These are phyloP conservation scores for Oncorhynchus mykiss DNA, from an alignment of 2,113 vertebrate genomes.

Conservation along the genomic window DNA sequence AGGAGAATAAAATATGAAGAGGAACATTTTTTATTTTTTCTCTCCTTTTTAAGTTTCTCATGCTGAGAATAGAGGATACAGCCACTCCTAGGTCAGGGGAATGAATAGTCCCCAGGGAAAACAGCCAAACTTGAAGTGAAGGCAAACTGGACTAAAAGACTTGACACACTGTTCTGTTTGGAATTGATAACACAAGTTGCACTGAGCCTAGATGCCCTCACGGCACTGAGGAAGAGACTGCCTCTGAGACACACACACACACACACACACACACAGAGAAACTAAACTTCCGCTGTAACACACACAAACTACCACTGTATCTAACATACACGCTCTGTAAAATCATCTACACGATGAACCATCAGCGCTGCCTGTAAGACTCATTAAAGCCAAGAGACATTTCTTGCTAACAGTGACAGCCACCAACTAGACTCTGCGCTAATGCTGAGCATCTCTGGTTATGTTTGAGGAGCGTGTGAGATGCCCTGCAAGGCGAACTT, in stretches of 20 bases:
- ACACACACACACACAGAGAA: not conserved
- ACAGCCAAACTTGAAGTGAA: constrained; percentile 7
- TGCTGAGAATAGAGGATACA: constrained; percentile 26
- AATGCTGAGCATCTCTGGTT: not conserved
- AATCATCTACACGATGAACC: not conserved
- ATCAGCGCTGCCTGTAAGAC: not conserved
- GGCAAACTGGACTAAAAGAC: constrained; percentile 6
- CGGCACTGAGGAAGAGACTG: not conserved
- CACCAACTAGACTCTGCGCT: not conserved
- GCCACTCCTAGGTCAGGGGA: constrained; percentile 15
- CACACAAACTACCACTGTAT: not conserved
- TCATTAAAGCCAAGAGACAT: not conserved
- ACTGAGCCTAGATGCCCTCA: not conserved
- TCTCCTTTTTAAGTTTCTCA: constrained; percentile 7
- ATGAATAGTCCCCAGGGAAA: constrained; percentile 16
- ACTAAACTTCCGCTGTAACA: not conserved
- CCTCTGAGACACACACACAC: not conserved
- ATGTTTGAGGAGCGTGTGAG: not conserved
- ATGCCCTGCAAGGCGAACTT: not conserved
- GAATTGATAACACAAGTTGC: not conserved
- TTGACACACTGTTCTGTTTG: constrained; percentile 1
- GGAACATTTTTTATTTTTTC: constrained; percentile 13
- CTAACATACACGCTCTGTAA: not conserved
- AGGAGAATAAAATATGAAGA: not conserved
- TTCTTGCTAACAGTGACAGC: not conserved